Evolutionary conservation across 1,140 invertebrate species (phyloP), one percentile per base, ranked within the genome.

Genomic region (Rhynchophorus ferrugineus): DNA sequence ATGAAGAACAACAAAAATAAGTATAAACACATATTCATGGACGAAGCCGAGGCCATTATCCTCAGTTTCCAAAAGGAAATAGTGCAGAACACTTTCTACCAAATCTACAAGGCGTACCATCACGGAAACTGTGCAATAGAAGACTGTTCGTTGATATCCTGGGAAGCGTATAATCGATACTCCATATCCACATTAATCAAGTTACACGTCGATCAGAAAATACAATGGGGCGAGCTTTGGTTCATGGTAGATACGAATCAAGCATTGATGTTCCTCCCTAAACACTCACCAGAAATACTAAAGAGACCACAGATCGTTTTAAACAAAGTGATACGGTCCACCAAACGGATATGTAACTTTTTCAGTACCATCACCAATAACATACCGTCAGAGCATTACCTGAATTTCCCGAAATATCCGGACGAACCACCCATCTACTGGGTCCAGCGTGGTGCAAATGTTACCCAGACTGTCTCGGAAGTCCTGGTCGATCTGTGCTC

Each of bases 191-290:
- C 29, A 5, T 20, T 49, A 5, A 37, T 58, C 3, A 50, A 52
- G 16, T 19, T 20, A 17, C 59, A 61, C 21, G 14, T 22, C 16
- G 37, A 54, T 22, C 17, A 43, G 3, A 48, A 44, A 35, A 43
- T 39, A 11, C n/a, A 5, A 8, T 65, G 61, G 62, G 69, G 67
- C 11, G 63, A 67, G 20, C 48, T 70, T 14, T 70, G 69, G 69
- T 70, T 65, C 55, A 60, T 70, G 43, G 66, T 69, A 0, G 69
- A 70, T 43, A 69, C 67, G n/a, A 68, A 70, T 45, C 69, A 70
- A 63, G 66, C 67, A 1, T 61, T 66, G 1, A 49, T 70, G n/a
- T 69, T 68, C 43, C 55, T 70, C 18, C 69, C 69, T 6, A 68
- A 65, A 53, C 59, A 66, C 49, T 68, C 67, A 2, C 67, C 66